These are phyloP conservation scores for Gymnodraco acuticeps DNA, from an alignment of 2,797 vertebrate genomes.

Conservation along the genomic window DNA sequence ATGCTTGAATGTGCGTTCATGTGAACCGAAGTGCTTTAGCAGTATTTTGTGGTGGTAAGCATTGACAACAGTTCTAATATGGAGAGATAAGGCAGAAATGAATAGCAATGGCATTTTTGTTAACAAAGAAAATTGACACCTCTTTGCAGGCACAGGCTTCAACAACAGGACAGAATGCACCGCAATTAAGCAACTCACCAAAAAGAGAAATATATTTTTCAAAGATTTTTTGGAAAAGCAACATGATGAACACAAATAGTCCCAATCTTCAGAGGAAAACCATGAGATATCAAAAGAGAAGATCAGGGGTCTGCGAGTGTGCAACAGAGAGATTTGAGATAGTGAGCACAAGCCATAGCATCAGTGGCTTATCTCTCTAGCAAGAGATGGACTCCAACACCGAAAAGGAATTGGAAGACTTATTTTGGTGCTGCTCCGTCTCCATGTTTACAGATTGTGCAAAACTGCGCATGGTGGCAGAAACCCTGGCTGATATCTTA, in stretches of 20 bases:
- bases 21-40: slow-evolving; percentile 12
- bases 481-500: slow-evolving; percentile 17
- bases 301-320: slow-evolving; percentile 24
- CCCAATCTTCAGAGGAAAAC: slow-evolving; percentile 13
- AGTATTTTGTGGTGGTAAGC: background rate
- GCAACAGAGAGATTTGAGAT: slow-evolving; percentile 37
- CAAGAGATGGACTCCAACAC: slow-evolving; percentile 36
- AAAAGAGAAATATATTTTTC: background rate
- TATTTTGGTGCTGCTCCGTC: slow-evolving; percentile 45
- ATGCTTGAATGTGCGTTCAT: slow-evolving; percentile 16
- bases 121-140: too few species aligned
- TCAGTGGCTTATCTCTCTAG: slow-evolving; percentile 29
- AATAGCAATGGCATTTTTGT: background rate
- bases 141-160: background rate
- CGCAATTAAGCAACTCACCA: background rate
- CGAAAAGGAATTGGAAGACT: slow-evolving; percentile 41
- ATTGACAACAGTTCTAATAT: slow-evolving; percentile 8
- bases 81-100: slow-evolving; percentile 13
- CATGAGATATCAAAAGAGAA: slow-evolving; percentile 1
- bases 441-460: slow-evolving; percentile 23
- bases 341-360: slow-evolving; percentile 1
- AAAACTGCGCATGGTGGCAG: slow-evolving; percentile 12
- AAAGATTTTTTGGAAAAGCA: slow-evolving; percentile 15
- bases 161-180: background rate
- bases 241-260: slow-evolving; percentile 5